phyloP scores from a whole-genome alignment of 2,113 vertebrate genomes.

The Hemiprocne comata region DNA sequence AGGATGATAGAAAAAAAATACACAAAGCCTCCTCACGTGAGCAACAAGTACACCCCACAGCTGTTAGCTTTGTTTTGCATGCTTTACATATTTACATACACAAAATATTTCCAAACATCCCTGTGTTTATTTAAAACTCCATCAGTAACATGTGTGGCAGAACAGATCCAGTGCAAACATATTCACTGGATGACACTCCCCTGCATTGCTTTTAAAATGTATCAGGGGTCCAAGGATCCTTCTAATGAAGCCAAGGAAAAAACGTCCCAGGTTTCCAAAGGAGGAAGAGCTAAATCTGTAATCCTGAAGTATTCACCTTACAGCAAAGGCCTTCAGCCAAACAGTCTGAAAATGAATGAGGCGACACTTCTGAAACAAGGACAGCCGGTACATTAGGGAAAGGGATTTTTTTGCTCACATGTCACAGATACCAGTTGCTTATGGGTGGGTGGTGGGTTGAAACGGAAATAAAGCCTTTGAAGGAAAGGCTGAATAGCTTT shows the following conservation, averaged over 20 bases:
- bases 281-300: neutral
- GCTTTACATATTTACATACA: conserved; percentile 80
- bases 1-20: conserved; percentile 48
- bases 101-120: conserved; percentile 77
- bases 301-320: neutral
- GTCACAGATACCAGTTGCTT: conserved; percentile 9
- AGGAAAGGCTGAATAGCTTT: neutral
- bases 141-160: conserved; percentile 65
- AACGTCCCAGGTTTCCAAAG: neutral
- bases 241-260: neutral
- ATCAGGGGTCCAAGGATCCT: neutral
- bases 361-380: neutral
- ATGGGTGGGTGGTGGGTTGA: neutral
- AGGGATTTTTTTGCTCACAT: neutral
- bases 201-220: conserved; percentile 49
- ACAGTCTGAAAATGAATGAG: neutral
- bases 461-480: neutral
- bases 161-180: conserved; percentile 59
- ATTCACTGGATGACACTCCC: conserved; percentile 49
- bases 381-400: neutral
- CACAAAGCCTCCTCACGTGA: conserved; percentile 58
- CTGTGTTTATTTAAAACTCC: conserved; percentile 76
- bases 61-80: conserved; percentile 76
- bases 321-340: neutral
- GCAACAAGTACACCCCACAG: conserved; percentile 67